These are phyloP conservation scores for Microctenopoma steveboyesi DNA, from an alignment of 2,797 vertebrate species.

Conservation along the genomic window DNA sequence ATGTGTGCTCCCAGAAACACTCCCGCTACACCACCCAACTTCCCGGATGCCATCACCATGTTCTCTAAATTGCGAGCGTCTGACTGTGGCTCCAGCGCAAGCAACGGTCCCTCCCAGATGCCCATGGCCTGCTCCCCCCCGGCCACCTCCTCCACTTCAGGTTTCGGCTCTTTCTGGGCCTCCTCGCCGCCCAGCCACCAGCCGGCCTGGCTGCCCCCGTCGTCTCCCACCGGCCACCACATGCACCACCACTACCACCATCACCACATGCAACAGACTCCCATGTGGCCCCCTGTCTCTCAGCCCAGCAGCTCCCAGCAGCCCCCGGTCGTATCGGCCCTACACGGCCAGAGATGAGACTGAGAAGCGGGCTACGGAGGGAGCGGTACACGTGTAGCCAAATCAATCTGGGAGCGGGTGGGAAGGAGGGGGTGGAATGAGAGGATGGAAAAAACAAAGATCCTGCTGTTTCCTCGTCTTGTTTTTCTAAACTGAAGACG, in stretches of 20 bases:
- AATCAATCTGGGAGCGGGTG: constrained; percentile 12
- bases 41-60: constrained; percentile 95
- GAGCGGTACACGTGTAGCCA: constrained; percentile 38
- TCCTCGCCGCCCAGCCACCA: constrained; percentile 89
- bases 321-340: constrained; percentile 82
- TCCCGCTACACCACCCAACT: constrained; percentile 94
- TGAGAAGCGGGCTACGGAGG: constrained; percentile 6
- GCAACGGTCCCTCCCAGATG: constrained; percentile 71
- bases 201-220: constrained; percentile 87
- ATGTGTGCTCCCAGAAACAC: constrained; percentile 97
- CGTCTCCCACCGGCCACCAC: constrained; percentile 84
- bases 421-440: constrained; percentile 11
- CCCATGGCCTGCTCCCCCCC: constrained; percentile 89
- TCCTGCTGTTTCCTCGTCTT: constrained; percentile 73
- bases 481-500: constrained; percentile 54
- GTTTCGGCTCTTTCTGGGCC: constrained; percentile 91
- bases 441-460: constrained; percentile 43
- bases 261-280: constrained; percentile 85
- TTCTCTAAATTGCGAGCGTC: constrained; percentile 94
- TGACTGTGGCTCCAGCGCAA: constrained; percentile 77
- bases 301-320: constrained; percentile 82
- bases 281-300: constrained; percentile 87
- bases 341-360: constrained; percentile 92
- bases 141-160: constrained; percentile 82
- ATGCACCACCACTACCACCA: constrained; percentile 84